Conservation (phyloP, 2,113 vertebrate genomes). For the Indicator maculatus region DNA sequence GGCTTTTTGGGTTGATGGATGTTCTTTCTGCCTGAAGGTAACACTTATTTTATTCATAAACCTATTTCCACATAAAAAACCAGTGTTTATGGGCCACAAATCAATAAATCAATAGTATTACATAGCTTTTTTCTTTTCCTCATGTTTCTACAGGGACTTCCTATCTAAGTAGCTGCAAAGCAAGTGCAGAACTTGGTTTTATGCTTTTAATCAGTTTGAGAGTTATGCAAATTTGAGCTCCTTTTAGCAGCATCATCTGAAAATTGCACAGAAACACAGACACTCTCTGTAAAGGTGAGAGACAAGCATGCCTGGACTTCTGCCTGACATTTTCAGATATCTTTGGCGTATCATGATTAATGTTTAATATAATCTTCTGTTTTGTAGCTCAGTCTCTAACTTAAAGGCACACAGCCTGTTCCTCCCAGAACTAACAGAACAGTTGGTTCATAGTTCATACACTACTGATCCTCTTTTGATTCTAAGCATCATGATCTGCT, state of each 20-base stretch:
- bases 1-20: not conserved
- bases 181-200: not conserved
- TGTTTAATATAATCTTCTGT: constrained; percentile 10
- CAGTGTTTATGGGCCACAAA: not conserved
- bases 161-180: not conserved
- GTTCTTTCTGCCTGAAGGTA: not conserved
- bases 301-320: not conserved
- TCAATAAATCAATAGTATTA: not conserved
- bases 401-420: not conserved
- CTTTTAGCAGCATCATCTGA: not conserved
- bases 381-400: not conserved
- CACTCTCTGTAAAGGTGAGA: not conserved
- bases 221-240: not conserved
- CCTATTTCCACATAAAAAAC: not conserved
- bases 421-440: not conserved
- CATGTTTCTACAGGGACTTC: not conserved
- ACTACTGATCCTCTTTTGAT: constrained; percentile 16
- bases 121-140: not conserved
- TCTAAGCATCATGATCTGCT: not conserved
- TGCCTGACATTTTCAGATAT: not conserved
- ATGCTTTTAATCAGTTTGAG: not conserved
- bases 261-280: not conserved
- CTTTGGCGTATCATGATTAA: not conserved
- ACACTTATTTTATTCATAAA: not conserved
- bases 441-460: not conserved